Evolutionary conservation across 2,888 invertebrate species (phyloP), one percentile per base, ranked within the genome.

Genomic region (Meiosimyza platycephala): DNA sequence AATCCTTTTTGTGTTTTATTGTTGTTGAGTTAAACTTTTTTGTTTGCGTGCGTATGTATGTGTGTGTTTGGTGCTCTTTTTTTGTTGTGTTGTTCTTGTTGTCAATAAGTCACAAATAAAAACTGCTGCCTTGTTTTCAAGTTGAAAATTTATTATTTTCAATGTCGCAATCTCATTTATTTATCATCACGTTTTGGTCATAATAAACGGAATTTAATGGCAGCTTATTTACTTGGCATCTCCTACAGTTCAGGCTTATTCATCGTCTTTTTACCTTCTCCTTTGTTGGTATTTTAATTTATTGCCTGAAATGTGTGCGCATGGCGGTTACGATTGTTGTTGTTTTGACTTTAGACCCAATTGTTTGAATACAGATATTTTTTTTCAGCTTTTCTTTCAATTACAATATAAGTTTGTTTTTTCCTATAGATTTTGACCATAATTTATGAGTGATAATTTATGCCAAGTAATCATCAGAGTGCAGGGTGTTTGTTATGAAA

Each of bases 171-270:
- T 40, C 40, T 40, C 40, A 40, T 40, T 40, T 40, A 40, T 76
- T 75, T 74, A 75, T 75, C 74, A 76, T 72, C 73, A 68, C 74
- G 73, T 71, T 77, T 72, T 40, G 40, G 40, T 40, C 40, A 40
- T 40, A 40, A 40, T 40, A 40, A 40, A 77, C 75, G 76, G 40
- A 9, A 76, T 74, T 76, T 74, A 74, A 74, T 72, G 66, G 71
- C 69, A 22, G 68, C 74, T 73, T 77, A 76, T 77, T 76, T 76
- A 77, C 73, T 76, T 71, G 73, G 71, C 74, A 73, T 74, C 75
- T 74, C 69, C 65, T 65, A 64, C 67, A 18, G 54, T 40, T 12
- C 52, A 54, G 51, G 47, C 22, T 28, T 62, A 55, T 72, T 66
- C 72, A 28, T 69, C 74, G 74, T 22, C 62, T 69, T 64, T 60